A percentile compares a stretch with the other conserved stretches of the same genome.
Evolutionary conservation across 2,113 vertebrate species (phyloP).

Genomic region (Phyllostomus hastatus): DNA sequence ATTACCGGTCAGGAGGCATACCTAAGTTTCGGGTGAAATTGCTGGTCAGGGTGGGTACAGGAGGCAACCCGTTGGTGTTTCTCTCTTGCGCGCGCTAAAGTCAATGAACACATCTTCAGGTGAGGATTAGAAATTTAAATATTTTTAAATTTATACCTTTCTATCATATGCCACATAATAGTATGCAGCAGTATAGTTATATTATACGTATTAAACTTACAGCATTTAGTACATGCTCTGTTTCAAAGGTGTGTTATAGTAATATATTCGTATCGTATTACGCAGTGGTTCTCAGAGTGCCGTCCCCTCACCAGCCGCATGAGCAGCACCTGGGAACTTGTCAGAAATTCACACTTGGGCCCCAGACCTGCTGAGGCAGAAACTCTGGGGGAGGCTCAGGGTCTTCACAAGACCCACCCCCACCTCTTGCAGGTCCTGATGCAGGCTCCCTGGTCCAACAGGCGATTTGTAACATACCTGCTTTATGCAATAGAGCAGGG

Average conservation of each 20-base stretch:
- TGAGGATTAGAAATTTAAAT: too few species aligned
- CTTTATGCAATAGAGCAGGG: too few species aligned
- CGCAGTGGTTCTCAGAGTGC: neutral
- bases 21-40: too few species aligned
- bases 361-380: neutral
- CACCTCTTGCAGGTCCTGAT: neutral
- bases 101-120: too few species aligned
- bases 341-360: neutral
- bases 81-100: too few species aligned
- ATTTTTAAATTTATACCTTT: neutral
- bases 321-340: neutral
- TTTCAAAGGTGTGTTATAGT: neutral
- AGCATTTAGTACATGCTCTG: neutral
- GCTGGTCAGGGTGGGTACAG: too few species aligned
- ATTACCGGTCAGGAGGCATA: too few species aligned
- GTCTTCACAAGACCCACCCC: neutral
- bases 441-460: neutral
- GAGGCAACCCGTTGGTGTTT: too few species aligned
- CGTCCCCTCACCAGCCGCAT: neutral
- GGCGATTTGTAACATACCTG: accelerated
- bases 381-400: neutral
- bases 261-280: neutral
- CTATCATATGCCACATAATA: too few species aligned
- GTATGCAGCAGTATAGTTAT: neutral
- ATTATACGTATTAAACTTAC: neutral